A percentile compares a stretch with the other conserved stretches of the same genome.
Conservation (phyloP, 2,888 invertebrate species). For the Eucriotettix oculatus region DNA sequence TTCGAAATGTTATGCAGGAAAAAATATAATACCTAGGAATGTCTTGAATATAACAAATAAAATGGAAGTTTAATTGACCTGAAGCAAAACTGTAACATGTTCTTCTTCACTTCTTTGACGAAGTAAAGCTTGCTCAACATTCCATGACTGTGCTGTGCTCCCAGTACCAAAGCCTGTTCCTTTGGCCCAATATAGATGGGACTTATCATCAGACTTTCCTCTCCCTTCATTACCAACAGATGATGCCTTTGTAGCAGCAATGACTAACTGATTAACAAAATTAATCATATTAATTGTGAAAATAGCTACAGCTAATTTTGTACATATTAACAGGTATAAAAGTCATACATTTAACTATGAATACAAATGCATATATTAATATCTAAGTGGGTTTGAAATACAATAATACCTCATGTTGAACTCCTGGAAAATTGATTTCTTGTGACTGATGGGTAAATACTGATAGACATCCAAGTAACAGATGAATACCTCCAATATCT, state of each 20-base stretch:
- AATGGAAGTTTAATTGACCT: slow-evolving; percentile 2
- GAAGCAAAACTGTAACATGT: slow-evolving; percentile 10
- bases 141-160: slow-evolving; percentile 90
- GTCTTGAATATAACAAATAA: no score
- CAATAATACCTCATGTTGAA: slow-evolving; percentile 11
- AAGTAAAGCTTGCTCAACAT: slow-evolving; percentile 84
- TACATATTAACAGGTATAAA: no score
- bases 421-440: slow-evolving; percentile 26
- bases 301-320: no score
- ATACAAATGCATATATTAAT: no score
- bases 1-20: no score
- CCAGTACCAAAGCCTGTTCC: slow-evolving; percentile 95
- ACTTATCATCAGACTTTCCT: slow-evolving; percentile 45
- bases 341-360: no score
- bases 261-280: slow-evolving; percentile 11
- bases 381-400: not conserved
- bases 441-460: slow-evolving; percentile 73
- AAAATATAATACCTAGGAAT: no score
- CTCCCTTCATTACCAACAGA: slow-evolving; percentile 15
- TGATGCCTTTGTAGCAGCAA: slow-evolving; percentile 19
- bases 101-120: slow-evolving; percentile 74
- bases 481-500: slow-evolving; percentile 68
- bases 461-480: slow-evolving; percentile 72
- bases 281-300: no score
- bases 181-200: slow-evolving; percentile 84